Percentiles rank a stretch among this genome's conserved stretches.
Evolutionary conservation across 2,888 invertebrate genomes (phyloP).

Genomic region (Eupeodes luniger): DNA sequence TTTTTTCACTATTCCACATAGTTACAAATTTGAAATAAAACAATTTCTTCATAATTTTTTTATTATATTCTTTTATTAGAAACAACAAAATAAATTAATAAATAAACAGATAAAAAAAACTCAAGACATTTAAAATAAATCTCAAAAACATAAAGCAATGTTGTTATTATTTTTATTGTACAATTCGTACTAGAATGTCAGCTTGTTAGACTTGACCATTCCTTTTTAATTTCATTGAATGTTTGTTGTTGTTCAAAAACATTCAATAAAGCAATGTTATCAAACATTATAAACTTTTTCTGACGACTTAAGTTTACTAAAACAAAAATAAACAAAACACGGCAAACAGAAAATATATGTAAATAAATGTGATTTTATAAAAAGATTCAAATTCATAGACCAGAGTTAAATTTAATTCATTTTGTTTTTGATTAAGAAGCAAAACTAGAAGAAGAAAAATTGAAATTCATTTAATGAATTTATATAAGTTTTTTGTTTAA

Average conservation of each 20-base stretch:
- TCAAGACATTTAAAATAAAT: background rate
- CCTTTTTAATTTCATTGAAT: too few species aligned
- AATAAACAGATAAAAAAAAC: background rate
- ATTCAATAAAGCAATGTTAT: background rate
- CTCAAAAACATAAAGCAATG: background rate
- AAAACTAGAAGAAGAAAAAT: background rate
- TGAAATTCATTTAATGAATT: slow-evolving; percentile 3
- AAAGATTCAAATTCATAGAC: slow-evolving; percentile 9
- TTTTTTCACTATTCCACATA: too few species aligned
- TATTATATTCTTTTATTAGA: slow-evolving; percentile 6
- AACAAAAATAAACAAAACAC: background rate
- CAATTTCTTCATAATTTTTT: background rate
- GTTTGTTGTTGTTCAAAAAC: too few species aligned
- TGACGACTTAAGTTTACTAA: background rate
- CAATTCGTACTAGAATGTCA: too few species aligned
- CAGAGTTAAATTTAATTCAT: background rate
- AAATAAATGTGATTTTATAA: background rate
- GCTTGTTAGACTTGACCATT: too few species aligned
- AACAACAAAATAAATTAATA: slow-evolving; percentile 7
- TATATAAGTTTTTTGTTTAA: slow-evolving; percentile 16
- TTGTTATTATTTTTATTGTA: too few species aligned
- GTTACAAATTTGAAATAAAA: background rate
- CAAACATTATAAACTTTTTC: background rate
- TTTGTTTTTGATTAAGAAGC: background rate
- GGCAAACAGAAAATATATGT: background rate